Conservation (phyloP, 2,888 invertebrate genomes). For the Drosophila anceps region DNA sequence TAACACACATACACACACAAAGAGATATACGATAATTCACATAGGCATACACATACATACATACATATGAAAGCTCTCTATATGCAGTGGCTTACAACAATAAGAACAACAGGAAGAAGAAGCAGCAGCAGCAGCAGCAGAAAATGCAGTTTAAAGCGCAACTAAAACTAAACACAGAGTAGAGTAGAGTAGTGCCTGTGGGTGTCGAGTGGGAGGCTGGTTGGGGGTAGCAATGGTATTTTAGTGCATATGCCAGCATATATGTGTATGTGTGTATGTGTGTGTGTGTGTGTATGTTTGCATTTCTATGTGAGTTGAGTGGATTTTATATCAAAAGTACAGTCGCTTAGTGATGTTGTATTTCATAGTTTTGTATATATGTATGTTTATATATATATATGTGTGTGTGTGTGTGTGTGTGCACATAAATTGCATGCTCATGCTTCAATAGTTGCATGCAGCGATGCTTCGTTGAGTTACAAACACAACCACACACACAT, state of each 20-base stretch:
- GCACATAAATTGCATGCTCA: conserved; percentile 79
- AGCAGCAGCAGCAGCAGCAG: conserved; percentile 47
- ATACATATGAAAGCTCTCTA: conserved; percentile 42
- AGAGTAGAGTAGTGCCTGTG: conserved; percentile 29
- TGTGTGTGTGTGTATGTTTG: conserved; percentile 35
- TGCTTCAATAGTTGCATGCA: conserved; percentile 78
- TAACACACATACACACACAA: conserved; percentile 24
- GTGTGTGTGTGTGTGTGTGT: conserved; percentile 30
- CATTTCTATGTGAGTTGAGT: conserved; percentile 58
- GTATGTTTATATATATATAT: conserved; percentile 18
- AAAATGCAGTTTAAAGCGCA: conserved; percentile 78
- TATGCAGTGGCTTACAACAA: conserved; percentile 64
- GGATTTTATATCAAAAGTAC: conserved; percentile 77
- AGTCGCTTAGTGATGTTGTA: conserved; percentile 70
- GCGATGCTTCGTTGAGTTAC: conserved; percentile 36
- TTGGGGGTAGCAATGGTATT: conserved; percentile 23
- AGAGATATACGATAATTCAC: conserved; percentile 14
- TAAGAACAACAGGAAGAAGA: conserved; percentile 46
- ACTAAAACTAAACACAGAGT: conserved; percentile 75
- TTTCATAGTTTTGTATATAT: conserved; percentile 61
- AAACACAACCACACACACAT: conserved; percentile 7
- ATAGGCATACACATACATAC: conserved; percentile 14
- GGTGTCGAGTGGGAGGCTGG: conserved; percentile 26
- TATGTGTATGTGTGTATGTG: neutral
- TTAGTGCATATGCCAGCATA: conserved; percentile 29